Conservation (phyloP, 2,888 invertebrate genomes). For the Odontomyia ornata region DNA sequence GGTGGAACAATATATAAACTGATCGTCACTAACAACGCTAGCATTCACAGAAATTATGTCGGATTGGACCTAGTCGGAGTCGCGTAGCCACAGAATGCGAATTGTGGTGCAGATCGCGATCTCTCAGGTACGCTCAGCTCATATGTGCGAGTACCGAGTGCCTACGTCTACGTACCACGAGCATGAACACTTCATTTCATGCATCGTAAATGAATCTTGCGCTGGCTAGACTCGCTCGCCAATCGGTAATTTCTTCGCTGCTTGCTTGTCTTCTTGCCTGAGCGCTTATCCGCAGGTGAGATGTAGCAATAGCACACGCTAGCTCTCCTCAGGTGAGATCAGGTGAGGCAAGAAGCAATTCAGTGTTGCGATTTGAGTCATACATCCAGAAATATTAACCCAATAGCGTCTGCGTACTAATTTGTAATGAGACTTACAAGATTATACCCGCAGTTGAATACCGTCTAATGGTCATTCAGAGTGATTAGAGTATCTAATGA, state of each 20-base stretch:
- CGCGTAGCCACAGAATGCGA: conserved; percentile 13
- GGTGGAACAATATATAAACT: conserved; percentile 53
- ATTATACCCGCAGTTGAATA: no score
- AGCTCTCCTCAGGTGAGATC: conserved; percentile 22
- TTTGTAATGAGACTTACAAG: not conserved
- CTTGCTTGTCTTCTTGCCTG: not conserved
- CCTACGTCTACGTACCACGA: conserved; percentile 15
- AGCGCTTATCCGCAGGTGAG: not conserved
- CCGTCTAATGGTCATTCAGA: no score
- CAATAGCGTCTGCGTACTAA: not conserved
- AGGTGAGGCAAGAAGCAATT: conserved; percentile 35
- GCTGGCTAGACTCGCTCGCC: not conserved
- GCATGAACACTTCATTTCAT: conserved; percentile 5
- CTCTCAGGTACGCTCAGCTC: conserved; percentile 27
- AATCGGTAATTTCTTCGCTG: conserved; percentile 17
- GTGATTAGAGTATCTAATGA: no score
- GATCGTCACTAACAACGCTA: conserved; percentile 45
- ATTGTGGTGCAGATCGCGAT: conserved; percentile 23
- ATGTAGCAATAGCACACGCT: not conserved
- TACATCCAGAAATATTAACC: conserved; percentile 8
- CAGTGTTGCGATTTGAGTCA: conserved; percentile 2
- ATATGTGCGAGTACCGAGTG: not conserved
- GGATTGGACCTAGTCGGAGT: conserved; percentile 18
- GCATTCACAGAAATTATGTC: conserved; percentile 42
- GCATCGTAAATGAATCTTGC: not conserved